Percentiles rank a stretch among this genome's conserved stretches.
These are phyloP conservation scores for Camelus bactrianus DNA, from an alignment of 2,113 vertebrate genomes.

Conservation along the genomic window DNA sequence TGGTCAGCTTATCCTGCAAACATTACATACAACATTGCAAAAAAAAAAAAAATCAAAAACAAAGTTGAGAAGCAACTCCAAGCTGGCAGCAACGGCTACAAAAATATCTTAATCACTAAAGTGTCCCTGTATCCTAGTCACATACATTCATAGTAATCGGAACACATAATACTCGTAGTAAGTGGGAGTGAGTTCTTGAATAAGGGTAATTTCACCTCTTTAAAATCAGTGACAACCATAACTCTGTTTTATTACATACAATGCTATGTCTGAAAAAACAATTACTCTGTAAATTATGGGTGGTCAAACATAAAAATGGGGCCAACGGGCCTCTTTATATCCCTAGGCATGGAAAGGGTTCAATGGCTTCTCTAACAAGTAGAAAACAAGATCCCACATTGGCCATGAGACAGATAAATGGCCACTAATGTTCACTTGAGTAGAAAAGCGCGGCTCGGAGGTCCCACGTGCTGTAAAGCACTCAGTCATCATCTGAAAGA, in stretches of 20 bases:
- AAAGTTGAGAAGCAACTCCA: neutral
- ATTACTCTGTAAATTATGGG: slow-evolving; percentile 61
- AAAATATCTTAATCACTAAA: slow-evolving; percentile 46
- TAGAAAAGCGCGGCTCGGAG: slow-evolving; percentile 75
- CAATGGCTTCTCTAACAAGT: slow-evolving; percentile 68
- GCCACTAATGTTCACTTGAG: slow-evolving; percentile 74
- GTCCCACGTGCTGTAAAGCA: slow-evolving; percentile 68
- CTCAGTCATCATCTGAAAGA: slow-evolving; percentile 88
- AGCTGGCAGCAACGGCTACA: neutral
- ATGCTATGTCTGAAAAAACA: slow-evolving; percentile 43
- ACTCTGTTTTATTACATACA: slow-evolving; percentile 51
- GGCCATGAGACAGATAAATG: slow-evolving; percentile 74
- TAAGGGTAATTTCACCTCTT: slow-evolving; percentile 54
- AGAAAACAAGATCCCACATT: slow-evolving; percentile 80
- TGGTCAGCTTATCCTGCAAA: slow-evolving; percentile 2
- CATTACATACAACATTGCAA: neutral
- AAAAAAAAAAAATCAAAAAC: neutral
- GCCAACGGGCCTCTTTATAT: slow-evolving; percentile 53
- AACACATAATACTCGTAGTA: neutral
- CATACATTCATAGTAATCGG: neutral
- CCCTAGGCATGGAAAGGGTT: slow-evolving; percentile 60
- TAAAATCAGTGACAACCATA: slow-evolving; percentile 60
- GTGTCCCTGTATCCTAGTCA: neutral
- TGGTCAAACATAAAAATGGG: slow-evolving; percentile 56
- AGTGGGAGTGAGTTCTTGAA: slow-evolving; percentile 45